Base-by-base conservation (phyloP, 2,888 invertebrate species). In the Lapara coniferarum region DNA sequence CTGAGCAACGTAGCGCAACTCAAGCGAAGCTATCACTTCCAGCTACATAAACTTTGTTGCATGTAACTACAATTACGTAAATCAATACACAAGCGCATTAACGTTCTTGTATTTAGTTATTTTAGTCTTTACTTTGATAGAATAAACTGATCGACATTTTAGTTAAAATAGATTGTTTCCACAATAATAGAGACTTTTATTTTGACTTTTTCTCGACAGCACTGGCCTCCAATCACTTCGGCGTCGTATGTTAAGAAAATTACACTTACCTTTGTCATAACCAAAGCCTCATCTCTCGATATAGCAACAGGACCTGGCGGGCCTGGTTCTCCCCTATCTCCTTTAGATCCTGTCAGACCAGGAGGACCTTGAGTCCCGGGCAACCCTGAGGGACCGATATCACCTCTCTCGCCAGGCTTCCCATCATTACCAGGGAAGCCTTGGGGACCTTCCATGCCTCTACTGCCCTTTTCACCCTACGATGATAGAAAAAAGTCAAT, bases 261-360 rank as follows among this genome's bases (percentile, higher is more conserved):
- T 37, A 37, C 8, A 67, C 68, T 72, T 81, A 92, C 93, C 89
- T 93, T 95, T 5, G 96, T 95, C 78, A 96, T 91, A 56, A 96
- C 87, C 73, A 95, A 89, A 68, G 95, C 94, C 79, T 95, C 95
- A 72, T 95, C 95, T 75, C 94, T 94, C 0, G 95, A 94, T 78
- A 95, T 90, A 51, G 95, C 94, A 1, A 93, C 87, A 46, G 95
- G 95, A 7, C 96, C 96, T 1, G 96, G 96, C 2, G 96, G 95
- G 12, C 97, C 97, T 12, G 96, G 94, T 19, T 96, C 96, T 0
- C 97, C 97, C 71, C 95, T 94, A 70, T 96, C 96, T 12, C 97
- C 97, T 79, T 95, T 95, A 52, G 95, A 92, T 0, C 97, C 97
- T 70, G 92, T 92, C 0, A 95, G 88, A 10, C 97, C 97, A 8